A percentile compares a stretch with the other conserved stretches of the same genome.
phyloP scores from a whole-genome alignment of 2,797 vertebrate genomes.

The Pseudochirops cupreus region DNA sequence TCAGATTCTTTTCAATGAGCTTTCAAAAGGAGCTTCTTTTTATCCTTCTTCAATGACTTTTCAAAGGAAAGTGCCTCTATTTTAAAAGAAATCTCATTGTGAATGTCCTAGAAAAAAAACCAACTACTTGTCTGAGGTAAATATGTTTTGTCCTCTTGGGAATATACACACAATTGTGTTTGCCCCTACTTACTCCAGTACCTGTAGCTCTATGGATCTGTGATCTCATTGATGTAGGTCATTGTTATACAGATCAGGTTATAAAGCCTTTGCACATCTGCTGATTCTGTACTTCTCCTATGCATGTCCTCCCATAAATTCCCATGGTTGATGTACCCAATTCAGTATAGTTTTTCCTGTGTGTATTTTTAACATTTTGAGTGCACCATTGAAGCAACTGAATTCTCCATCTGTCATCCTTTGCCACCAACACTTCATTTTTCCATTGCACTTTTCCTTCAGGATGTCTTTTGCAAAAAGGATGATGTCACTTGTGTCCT shows the following conservation, averaged over 20 bases:
- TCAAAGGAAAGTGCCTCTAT: background rate
- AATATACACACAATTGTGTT: background rate
- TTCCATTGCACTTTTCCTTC: background rate
- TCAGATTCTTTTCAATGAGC: background rate
- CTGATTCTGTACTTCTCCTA: background rate
- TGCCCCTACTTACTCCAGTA: background rate
- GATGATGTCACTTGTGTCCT: background rate
- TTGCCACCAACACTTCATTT: background rate
- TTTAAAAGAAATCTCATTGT: background rate
- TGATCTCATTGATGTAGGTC: background rate
- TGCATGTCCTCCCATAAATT: background rate
- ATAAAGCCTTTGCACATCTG: background rate
- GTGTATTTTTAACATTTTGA: background rate
- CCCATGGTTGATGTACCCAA: background rate
- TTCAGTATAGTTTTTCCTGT: background rate
- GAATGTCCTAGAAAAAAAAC: background rate
- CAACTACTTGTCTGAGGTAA: background rate
- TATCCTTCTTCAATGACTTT: background rate
- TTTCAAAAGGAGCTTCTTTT: conserved; percentile 3
- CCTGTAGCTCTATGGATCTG: background rate
- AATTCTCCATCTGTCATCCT: background rate
- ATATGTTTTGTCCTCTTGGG: background rate
- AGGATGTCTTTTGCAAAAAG: background rate
- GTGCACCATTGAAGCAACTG: background rate
- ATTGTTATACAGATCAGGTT: background rate